Base-by-base conservation (phyloP, 92 coral and sea anemone genomes). In the Zoanthus solanderi region DNA sequence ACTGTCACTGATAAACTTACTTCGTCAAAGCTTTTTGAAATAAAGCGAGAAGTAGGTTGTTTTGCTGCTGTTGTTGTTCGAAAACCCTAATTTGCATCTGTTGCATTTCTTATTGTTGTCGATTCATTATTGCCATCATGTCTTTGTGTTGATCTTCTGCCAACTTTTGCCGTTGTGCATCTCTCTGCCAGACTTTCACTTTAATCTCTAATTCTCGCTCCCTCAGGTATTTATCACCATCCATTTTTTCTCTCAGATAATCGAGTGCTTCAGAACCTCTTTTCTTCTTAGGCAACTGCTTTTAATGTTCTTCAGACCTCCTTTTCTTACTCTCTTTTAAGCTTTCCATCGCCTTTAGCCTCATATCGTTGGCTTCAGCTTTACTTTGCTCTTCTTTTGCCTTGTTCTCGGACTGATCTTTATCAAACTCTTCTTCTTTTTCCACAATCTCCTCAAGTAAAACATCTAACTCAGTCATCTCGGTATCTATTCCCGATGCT, bases 41-140 rank as follows among this genome's bases (percentile, higher is more conserved):
- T 80, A 80, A 80, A 80, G 85, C 47, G 54, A 80, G 85, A 80
- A 80, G 85, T 16, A 80, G 74, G 85, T 80, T 80, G 54, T 80
- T 80, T 80, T 80, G 85, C 85, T 80, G 85, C 11, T 80, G 85
- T 57, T 68, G 69, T 68, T 66, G 76, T 66, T 83, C 66, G 60
- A 83, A 66, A 83, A 83, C 68, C 60, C 78, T 83, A 88, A 80
- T 72, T 75, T 88, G 87, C 91, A 88, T 80, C 87, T 88, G 91
- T 82, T 88, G 91, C 83, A 78, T 81, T 72, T 78, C 47, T 85
- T 17, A 46, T 80, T 80, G 85, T 80, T 54, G 85, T 80, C 44
- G 85, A 83, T 75, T 63, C 88, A 84, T 76, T 89, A 89, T 75
- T 57, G 54, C 79, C 84, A 75, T 75, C 52, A 42, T 69, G 34